A percentile compares a stretch with the other conserved stretches of the same genome.
Evolutionary conservation across 1,140 invertebrate genomes (phyloP).

Genomic region (Gonioctena quinquepunctata): DNA sequence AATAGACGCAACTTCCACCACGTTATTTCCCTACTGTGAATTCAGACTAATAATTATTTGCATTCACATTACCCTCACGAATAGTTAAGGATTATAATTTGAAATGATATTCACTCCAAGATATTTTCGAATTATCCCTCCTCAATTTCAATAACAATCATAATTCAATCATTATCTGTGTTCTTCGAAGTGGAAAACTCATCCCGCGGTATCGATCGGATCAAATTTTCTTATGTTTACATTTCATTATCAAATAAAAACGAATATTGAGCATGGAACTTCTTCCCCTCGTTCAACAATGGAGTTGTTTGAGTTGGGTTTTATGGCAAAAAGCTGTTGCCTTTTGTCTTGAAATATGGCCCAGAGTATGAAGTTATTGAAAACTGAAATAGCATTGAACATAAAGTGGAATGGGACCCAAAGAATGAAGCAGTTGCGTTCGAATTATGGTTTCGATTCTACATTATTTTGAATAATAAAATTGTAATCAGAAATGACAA

Average conservation of each 20-base stretch:
- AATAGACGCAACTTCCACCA: too few species aligned
- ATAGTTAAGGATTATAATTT: too few species aligned
- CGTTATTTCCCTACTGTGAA: too few species aligned
- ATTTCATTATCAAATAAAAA: conserved; percentile 8
- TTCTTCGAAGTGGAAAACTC: not conserved
- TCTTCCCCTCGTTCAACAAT: not conserved
- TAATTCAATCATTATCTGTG: too few species aligned
- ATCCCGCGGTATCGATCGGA: not conserved
- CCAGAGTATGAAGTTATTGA: not conserved
- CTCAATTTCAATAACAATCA: too few species aligned
- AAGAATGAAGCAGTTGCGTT: not conserved
- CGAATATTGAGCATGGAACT: not conserved
- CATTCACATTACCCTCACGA: too few species aligned
- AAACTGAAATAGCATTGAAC: not conserved
- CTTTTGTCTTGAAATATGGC: not conserved
- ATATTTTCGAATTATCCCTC: too few species aligned
- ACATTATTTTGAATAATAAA: too few species aligned
- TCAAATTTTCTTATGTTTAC: not conserved
- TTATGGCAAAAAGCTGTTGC: not conserved
- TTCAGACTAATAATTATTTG: too few species aligned
- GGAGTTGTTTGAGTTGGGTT: not conserved
- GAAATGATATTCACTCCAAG: too few species aligned
- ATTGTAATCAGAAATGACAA: too few species aligned
- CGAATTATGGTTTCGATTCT: not conserved
- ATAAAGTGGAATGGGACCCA: not conserved